Percentiles rank a stretch among this genome's conserved stretches.
Conservation (phyloP, 2,113 vertebrate genomes). For the Chascanopsetta lugubris region DNA sequence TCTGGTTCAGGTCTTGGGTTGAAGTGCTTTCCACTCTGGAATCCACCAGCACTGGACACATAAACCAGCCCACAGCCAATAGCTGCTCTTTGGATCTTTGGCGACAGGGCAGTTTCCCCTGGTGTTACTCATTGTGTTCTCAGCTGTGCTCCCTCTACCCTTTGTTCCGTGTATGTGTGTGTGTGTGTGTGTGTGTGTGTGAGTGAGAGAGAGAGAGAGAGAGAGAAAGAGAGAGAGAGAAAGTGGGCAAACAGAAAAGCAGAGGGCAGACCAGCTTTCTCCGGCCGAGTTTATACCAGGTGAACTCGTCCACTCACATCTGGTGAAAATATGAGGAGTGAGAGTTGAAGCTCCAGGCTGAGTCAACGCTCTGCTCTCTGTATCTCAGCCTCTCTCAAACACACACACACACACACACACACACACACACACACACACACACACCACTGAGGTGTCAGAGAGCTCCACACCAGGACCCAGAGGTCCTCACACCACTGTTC, state of each 20-base stretch:
- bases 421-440: conserved; percentile 3
- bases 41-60: conserved; percentile 27
- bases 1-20: conserved; percentile 6
- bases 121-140: conserved; percentile 37
- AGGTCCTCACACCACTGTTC: background rate
- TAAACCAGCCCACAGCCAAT: background rate
- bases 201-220: conserved; percentile 9
- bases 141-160: conserved; percentile 36
- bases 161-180: conserved; percentile 6
- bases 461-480: background rate
- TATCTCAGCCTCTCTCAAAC: background rate
- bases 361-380: conserved; percentile 1
- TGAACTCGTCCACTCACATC: background rate
- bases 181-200: conserved; percentile 11
- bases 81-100: conserved; percentile 25
- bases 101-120: conserved; percentile 18
- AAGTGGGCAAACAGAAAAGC: no score
- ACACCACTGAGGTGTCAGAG: background rate
- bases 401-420: conserved; percentile 3
- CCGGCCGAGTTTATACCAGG: conserved; percentile 2
- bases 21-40: conserved; percentile 12
- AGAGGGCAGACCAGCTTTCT: background rate
- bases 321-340: conserved; percentile 19
- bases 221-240: no score
- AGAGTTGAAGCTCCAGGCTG: conserved; percentile 10